These are phyloP conservation scores for Torymus auratus DNA, from an alignment of 2,888 invertebrate species.

Conservation along the genomic window DNA sequence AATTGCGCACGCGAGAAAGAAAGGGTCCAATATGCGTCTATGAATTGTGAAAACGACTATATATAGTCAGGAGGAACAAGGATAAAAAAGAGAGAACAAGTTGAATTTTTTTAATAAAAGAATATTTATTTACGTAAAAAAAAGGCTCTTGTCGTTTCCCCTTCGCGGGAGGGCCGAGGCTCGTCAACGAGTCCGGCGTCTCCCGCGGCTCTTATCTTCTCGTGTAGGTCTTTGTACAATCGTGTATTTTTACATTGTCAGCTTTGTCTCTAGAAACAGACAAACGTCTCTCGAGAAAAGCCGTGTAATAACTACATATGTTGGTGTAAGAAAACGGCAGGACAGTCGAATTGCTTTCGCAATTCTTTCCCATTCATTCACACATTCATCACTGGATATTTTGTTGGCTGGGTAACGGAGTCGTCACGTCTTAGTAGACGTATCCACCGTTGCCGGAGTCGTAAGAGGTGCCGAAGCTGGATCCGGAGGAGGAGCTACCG, in stretches of 20 bases:
- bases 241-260: neutral
- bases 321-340: neutral
- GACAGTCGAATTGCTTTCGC: neutral
- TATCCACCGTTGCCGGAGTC: slow-evolving; percentile 69
- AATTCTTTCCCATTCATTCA: neutral
- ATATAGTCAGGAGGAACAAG: no score
- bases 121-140: slow-evolving; percentile 58
- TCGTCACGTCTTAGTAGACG: slow-evolving; percentile 64
- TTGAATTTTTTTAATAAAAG: slow-evolving; percentile 55
- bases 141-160: slow-evolving; percentile 31
- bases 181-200: neutral
- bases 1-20: neutral
- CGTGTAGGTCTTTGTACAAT: slow-evolving; percentile 10
- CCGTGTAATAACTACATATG: no score
- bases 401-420: neutral
- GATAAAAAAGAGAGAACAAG: slow-evolving; percentile 28
- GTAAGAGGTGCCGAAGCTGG: slow-evolving; percentile 55
- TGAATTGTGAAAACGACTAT: no score
- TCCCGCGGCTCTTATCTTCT: neutral
- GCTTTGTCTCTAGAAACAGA: neutral
- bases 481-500: slow-evolving; percentile 7
- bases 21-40: slow-evolving; percentile 21
- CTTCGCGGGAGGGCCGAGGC: neutral
- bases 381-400: neutral
- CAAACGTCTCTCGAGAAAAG: neutral